Evolutionary conservation across 2,888 invertebrate genomes (phyloP), one percentile per base, ranked within the genome.

Genomic region (Zygaena filipendulae): DNA sequence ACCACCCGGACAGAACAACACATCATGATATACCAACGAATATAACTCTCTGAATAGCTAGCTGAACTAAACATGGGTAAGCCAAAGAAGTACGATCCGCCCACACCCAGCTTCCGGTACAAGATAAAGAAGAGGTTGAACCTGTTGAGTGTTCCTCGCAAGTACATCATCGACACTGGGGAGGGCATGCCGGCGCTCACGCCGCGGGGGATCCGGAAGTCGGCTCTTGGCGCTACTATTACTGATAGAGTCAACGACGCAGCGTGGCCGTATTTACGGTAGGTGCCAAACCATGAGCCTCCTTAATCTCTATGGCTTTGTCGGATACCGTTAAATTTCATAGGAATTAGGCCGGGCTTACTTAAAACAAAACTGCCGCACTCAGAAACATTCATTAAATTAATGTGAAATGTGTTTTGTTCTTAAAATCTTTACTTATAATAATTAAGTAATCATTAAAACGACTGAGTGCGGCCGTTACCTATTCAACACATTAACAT

Each of bases 181-280:
- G 62, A 64, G 30, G 61, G 56, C 0, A 58, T 70, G 67, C 75
- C 72, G 0, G 44, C 45, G 0, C 36, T 53, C 1, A 64, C 56
- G 0, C 42, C 52, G 0, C 13, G 44, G 2, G 75, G 75, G 0
- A 51, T 64, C 2, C 40, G 75, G 11, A 43, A 47, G 22, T 72
- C 74, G 0, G 75, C 75, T 0, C 8, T 75, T 2, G 45, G 38
- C 4, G 50, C 49, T 0, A 47, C 45, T 1, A 23, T 50, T 2
- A 34, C 46, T 3, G 71, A 72, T 18, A 51, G 69, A 36, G 54
- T 72, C 1, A 48, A 51, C 18, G 77, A 77, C 19, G 66, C 52
- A 2, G 52, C 72, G 2, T 72, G 58, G 61, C 77, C 77, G 3
- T 69, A 59, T 33, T 30, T 64, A 27, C 55, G 74, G 75, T 77